Base-by-base conservation (phyloP, 2,113 vertebrate species). In the Formicarius rufipectus region DNA sequence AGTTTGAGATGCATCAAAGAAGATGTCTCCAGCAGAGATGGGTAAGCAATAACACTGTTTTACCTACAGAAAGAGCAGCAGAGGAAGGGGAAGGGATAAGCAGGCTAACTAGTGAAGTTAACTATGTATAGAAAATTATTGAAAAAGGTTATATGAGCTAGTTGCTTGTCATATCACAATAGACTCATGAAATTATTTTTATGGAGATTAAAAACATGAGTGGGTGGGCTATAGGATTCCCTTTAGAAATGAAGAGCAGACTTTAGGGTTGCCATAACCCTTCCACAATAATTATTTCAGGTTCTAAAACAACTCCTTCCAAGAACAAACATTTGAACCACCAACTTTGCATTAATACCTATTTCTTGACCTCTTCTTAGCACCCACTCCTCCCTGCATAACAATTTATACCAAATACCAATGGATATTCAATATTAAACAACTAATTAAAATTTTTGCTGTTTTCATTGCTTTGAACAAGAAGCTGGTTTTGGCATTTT, bases 371-470 rank as follows among this genome's bases (percentile, higher is more conserved):
- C 8, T 24, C 47, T 86, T 78, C 3, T 14, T 52, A 87, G 60
- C 80, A 55, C 31, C 45, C 66, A 89, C 25, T 69, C 25, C 49
- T 84, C 73, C 62, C 73, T 72, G 86, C 83, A 81, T 89, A 89
- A 88, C 37, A 66, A 93, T 93, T 93, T 79, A 76, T 49, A 84
- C 83, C 83, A 87, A 78, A 94, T 79, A 90, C 56, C 12, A 14
- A 58, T 69, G 88, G 92, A 93, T 93, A 96, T 96, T 95, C 90
- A 96, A 96, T 96, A 96, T 96, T 96, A 94, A 96, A 95, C 56
- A 94, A 69, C 93, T 93, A 94, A 97, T 97, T 96, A 97, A 94
- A 82, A 23, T 91, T 92, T 96, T 49, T 96, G 85, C 93, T 92
- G 90, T 84, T 96, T 95, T 96, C 88, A 89, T 90, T 78, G 88